phyloP scores from a whole-genome alignment of 2,797 vertebrate species.

The Cynopterus sphinx region DNA sequence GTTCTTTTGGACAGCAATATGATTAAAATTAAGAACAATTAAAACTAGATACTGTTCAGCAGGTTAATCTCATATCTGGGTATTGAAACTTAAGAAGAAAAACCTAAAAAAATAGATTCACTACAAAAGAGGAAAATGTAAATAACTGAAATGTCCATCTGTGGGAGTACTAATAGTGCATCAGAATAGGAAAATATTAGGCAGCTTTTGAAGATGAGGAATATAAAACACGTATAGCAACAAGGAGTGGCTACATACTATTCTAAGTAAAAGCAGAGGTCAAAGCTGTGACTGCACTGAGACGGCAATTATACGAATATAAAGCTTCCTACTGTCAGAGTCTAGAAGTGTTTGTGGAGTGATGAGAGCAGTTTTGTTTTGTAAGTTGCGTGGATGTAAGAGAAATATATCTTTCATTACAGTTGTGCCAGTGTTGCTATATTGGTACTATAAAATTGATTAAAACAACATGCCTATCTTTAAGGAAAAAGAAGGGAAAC shows the following conservation, averaged over 20 bases:
- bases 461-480: background rate
- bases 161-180: background rate
- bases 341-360: background rate
- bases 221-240: background rate
- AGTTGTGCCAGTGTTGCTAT: background rate
- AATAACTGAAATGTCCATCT: background rate
- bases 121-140: background rate
- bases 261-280: background rate
- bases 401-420: background rate
- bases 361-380: background rate
- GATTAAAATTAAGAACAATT: background rate
- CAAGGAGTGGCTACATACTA: background rate
- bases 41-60: background rate
- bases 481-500: background rate
- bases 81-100: background rate
- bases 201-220: background rate
- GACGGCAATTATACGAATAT: background rate
- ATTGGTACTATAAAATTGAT: background rate
- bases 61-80: background rate
- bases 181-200: conserved; percentile 8
- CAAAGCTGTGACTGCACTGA: background rate
- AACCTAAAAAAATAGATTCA: background rate
- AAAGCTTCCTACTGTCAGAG: background rate
- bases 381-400: background rate
- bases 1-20: background rate